Base-by-base conservation (phyloP, 1,140 invertebrate species). In the Drosophila ohnishii region DNA sequence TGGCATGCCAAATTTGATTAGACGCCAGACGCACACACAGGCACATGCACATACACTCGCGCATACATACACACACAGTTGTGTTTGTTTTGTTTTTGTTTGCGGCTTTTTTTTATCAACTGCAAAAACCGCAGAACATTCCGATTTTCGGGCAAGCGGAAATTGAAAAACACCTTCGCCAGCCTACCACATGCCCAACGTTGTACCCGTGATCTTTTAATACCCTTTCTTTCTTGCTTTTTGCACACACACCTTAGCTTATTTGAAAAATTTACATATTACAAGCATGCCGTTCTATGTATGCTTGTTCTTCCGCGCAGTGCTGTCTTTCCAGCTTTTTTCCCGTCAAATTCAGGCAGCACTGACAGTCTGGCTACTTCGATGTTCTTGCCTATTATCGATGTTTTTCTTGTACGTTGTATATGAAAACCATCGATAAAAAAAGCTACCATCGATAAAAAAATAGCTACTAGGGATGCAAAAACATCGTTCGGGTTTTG, bases 81-180 rank as follows among this genome's bases (percentile, higher is more conserved):
- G 80, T 83, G 82, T 83, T 79, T 84, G 80, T 85, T 84, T 80
- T 84, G 81, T 84, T 85, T 84, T 84, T 83, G 80, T 83, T 84
- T 80, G 80, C 80, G 80, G 80, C 81, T 57, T 84, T 84, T 81
- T 78, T 74, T 59, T 70, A 73, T 73, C 66, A 72, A 59, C 44
- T 71, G n/a, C 14, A 59, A n/a, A 58, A 48, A 40, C 30, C 32
- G 61, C 62, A 53, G 16, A 51, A 35, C 30, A 64, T 63, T 50
- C 11, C 11, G 19, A 22, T 37, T 22, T 47, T 37, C 13, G 1
- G 13, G 57, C 42, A 16, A 22, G n/a, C 45, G 35, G 60, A 63
- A 34, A 32, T 22, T 32, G 11, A 34, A 30, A 39, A 19, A 22
- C 11, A 3, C 4, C 28, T 30, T 2, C 3, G n/a, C 53, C 10